Evolutionary conservation across 2,113 vertebrate species (phyloP).

Genomic region (Equus przewalskii): DNA sequence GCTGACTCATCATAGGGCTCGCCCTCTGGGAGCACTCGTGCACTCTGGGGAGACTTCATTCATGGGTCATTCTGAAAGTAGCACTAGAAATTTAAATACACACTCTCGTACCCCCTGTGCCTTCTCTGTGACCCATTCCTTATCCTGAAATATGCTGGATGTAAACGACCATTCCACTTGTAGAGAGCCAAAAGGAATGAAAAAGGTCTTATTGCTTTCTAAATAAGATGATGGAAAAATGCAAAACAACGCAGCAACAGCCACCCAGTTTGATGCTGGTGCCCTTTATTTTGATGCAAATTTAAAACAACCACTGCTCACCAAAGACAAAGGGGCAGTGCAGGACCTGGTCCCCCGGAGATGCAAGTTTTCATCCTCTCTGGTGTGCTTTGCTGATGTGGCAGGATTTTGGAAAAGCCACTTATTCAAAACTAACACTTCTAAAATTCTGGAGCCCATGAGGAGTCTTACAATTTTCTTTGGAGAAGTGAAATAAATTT

Average conservation of each 20-base stretch:
- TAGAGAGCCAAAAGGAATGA: conserved; percentile 39
- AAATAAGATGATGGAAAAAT: conserved; percentile 63
- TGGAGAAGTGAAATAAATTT: conserved; percentile 52
- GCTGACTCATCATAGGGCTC: background rate
- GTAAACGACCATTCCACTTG: conserved; percentile 45
- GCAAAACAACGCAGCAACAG: conserved; percentile 53
- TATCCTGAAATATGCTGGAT: background rate
- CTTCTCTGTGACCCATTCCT: background rate
- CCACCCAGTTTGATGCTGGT: conserved; percentile 25
- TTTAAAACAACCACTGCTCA: conserved; percentile 38
- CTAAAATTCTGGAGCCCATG: background rate
- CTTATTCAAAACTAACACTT: background rate
- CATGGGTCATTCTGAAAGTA: conserved; percentile 37
- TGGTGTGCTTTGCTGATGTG: background rate
- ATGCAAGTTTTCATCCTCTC: background rate
- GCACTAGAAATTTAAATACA: conserved; percentile 9
- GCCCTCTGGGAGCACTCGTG: background rate
- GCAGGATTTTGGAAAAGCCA: conserved; percentile 38
- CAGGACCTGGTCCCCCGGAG: background rate
- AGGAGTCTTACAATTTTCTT: conserved; percentile 36
- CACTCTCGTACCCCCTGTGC: background rate
- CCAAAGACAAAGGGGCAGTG: background rate
- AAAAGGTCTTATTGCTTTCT: conserved; percentile 48
- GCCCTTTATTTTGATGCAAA: conserved; percentile 69
- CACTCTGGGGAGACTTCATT: background rate